Evolutionary conservation across 2,888 invertebrate genomes (phyloP), one percentile per base, ranked within the genome.

Genomic region (Charanyca ferruginea): DNA sequence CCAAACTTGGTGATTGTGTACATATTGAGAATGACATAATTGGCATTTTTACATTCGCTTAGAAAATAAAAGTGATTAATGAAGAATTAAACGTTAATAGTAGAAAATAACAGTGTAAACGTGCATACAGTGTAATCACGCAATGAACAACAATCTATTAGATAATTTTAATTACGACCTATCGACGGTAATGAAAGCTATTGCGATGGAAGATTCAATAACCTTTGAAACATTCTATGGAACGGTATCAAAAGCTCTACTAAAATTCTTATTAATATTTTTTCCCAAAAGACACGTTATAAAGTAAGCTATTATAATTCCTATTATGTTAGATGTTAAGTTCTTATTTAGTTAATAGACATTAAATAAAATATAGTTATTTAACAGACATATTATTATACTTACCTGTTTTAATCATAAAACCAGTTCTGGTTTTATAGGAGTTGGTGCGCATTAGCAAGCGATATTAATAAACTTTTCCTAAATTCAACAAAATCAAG

Each of bases 41-140:
- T 16, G 38, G 7, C 13, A 38, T 52, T 45, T 35, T 32, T 38
- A 48, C 41, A 28, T 25, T 47, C n/a, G 18, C 16, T 65, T 51
- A 45, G 52, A 75, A 74, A 77, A 68, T 61, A 72, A 66, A 79
- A 73, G 64, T 73, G 61, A 42, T 76, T 62, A 73, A 45, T 41
- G 51, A 54, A 51, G 55, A 66, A 66, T 68, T 62, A 73, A 66
- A 61, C 44, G 62, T 62, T 73, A 73, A 63, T 69, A 66, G 49
- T 76, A 65, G 68, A 76, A 79, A 76, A 79, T 66, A 20, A 64
- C 42, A 49, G 62, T 48, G 42, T 64, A 45, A 69, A 64, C 49
- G 49, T 60, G 66, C 67, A 44, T 70, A 55, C 35, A 61, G 20
- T 53, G 18, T 6, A 47, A 67, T 54, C 80, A 80, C 79, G 80